Conservation (phyloP, 2,888 invertebrate genomes). For the Plusia festucae region DNA sequence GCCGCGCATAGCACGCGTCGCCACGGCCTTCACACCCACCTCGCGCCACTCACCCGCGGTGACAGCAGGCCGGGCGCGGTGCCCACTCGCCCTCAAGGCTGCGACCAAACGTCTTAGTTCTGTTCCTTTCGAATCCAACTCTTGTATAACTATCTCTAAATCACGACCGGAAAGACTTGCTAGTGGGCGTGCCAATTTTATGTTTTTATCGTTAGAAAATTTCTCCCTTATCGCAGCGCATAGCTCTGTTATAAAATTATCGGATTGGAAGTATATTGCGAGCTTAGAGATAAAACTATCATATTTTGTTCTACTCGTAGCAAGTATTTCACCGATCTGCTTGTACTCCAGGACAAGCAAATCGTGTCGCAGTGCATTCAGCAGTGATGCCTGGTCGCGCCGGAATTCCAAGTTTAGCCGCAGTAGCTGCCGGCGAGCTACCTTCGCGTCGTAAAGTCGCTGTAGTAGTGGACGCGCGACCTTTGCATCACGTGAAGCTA, state of each 20-base stretch:
- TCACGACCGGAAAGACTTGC: constrained; percentile 42
- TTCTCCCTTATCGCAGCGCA: constrained; percentile 38
- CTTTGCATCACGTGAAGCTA: constrained; percentile 56
- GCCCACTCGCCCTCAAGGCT: constrained; percentile 67
- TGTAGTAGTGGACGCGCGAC: constrained; percentile 31
- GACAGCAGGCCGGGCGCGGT: constrained; percentile 64
- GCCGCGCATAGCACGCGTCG: constrained; percentile 66
- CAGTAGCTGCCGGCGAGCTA: constrained; percentile 39
- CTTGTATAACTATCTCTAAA: constrained; percentile 38
- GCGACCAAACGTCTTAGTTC: constrained; percentile 55
- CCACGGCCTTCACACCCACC: constrained; percentile 72
- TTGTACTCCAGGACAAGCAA: constrained; percentile 18
- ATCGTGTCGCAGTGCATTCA: constrained; percentile 42
- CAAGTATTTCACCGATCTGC: constrained; percentile 52
- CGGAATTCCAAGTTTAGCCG: constrained; percentile 31
- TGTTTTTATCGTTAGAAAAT: constrained; percentile 20
- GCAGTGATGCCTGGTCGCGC: constrained; percentile 28
- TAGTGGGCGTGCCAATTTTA: constrained; percentile 46
- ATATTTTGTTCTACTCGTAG: constrained; percentile 44
- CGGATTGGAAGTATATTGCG: constrained; percentile 71
- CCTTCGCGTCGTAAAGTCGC: constrained; percentile 22
- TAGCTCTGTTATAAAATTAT: constrained; percentile 65
- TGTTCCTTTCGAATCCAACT: constrained; percentile 41
- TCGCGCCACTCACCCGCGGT: constrained; percentile 62
- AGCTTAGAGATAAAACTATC: constrained; percentile 68